Evolutionary conservation across 2,113 vertebrate genomes (phyloP), one percentile per base, ranked within the genome.

Genomic region (Phylloscopus trochiloides): DNA sequence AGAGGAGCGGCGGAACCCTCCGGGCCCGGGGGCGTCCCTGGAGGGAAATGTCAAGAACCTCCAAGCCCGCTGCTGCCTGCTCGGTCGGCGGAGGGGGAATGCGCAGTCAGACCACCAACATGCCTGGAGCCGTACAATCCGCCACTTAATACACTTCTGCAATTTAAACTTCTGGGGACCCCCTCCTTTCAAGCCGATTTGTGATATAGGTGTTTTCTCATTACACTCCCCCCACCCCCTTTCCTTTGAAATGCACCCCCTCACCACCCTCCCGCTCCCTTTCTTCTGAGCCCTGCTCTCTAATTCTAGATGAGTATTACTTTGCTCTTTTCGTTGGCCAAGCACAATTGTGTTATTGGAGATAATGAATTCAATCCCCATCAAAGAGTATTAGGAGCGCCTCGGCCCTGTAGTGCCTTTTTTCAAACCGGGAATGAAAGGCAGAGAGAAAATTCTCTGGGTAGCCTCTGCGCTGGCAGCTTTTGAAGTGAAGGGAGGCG

Each of bases 281-380:
- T 98, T 98, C 97, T 97, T 97, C 97, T 97, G 90, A 97, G 96
- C 95, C 88, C 88, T 57, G 82, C 87, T 96, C 94, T 94, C 97
- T 98, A 97, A 97, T 98, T 98, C 98, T 98, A 97, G 98, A 98
- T 97, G 98, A 98, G 98, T 97, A 96, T 98, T 98, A 98, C 98
- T 99, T 99, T 99, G 99, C 99, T 99, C 99, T 99, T 99, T 99
- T 99, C 98, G 98, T 99, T 98, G 98, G 98, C 98, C 97, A 96
- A 98, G 98, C 98, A 99, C 99, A 99, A 99, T 99, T 98, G 98
- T 98, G 98, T 99, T 99, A 99, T 99, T 99, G 98, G 98, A 99
- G 98, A 99, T 99, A 99, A 99, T 99, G 98, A 99, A 99, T 99
- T 99, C 98, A 99, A 99, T 99, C 99, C 99, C 98, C 98, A 99